Evolutionary conservation across 2,888 invertebrate genomes (phyloP).

Genomic region (Ichneumoninae sp.): DNA sequence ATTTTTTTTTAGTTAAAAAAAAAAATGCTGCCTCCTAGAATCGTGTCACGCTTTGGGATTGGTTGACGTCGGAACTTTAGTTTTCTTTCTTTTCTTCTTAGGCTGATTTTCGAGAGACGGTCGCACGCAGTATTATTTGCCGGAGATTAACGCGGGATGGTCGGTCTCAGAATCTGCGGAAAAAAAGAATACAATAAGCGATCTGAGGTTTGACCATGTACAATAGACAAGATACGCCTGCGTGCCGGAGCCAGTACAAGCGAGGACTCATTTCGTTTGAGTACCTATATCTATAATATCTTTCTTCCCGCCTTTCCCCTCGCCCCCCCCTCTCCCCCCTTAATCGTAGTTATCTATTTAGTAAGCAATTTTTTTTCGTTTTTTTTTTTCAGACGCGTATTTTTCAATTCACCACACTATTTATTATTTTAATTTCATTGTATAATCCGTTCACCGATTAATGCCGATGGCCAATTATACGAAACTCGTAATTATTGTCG

Average conservation of each 20-base stretch:
- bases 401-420: constrained; percentile 70
- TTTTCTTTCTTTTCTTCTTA: constrained; percentile 8
- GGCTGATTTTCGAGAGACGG: constrained; percentile 53
- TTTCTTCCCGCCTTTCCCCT: constrained; percentile 27
- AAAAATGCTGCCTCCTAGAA: background rate
- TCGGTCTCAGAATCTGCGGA: constrained; percentile 17
- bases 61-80: constrained; percentile 19
- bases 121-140: constrained; percentile 70
- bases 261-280: constrained; percentile 63
- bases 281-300: constrained; percentile 54
- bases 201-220: constrained; percentile 52
- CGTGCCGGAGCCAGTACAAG: constrained; percentile 71
- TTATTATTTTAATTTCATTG: constrained; percentile 73
- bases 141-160: constrained; percentile 49
- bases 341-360: constrained; percentile 67
- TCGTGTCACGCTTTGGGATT: constrained; percentile 35
- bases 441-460: constrained; percentile 30
- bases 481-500: constrained; percentile 25
- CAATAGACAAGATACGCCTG: constrained; percentile 50
- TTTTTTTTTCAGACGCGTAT: constrained; percentile 42
- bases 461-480: constrained; percentile 15
- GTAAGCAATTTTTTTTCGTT: constrained; percentile 33
- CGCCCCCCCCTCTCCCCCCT: constrained; percentile 16
- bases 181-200: constrained; percentile 61
- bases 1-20: background rate